Evolutionary conservation across 2,797 vertebrate species (phyloP).

Genomic region (Ceyx erithaca): DNA sequence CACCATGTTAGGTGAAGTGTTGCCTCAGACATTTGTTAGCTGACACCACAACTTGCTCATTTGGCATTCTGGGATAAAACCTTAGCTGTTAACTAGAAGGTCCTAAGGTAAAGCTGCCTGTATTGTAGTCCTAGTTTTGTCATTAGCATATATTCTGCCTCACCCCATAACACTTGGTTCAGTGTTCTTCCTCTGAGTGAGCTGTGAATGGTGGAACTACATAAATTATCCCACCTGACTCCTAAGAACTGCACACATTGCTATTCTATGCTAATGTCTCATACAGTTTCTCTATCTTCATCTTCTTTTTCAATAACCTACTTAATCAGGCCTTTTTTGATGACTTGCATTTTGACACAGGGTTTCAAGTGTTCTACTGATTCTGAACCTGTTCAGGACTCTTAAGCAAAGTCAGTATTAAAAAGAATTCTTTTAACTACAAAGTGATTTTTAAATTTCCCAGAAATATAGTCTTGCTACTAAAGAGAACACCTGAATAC

Average conservation of each 20-base stretch:
- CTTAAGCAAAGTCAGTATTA: background rate
- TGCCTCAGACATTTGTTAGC: background rate
- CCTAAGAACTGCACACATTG: background rate
- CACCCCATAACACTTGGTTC: background rate
- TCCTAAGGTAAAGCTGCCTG: background rate
- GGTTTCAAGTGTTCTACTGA: background rate
- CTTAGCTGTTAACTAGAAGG: background rate
- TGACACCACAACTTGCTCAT: background rate
- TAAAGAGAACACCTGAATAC: background rate
- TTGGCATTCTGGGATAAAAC: background rate
- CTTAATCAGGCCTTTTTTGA: background rate
- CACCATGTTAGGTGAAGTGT: background rate
- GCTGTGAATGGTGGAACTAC: background rate
- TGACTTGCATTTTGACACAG: background rate
- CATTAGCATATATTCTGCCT: background rate
- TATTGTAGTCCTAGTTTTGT: background rate
- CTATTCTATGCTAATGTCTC: background rate
- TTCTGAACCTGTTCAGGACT: background rate
- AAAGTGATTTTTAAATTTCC: background rate
- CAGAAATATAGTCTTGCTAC: background rate
- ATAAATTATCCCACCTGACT: background rate
- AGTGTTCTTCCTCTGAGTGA: background rate
- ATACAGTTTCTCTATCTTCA: background rate
- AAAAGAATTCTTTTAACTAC: background rate
- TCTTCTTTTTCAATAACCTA: background rate